Percentiles rank a stretch among this genome's conserved stretches.
phyloP scores from a whole-genome alignment of 2,888 invertebrate genomes.

The Cabera pusaria region DNA sequence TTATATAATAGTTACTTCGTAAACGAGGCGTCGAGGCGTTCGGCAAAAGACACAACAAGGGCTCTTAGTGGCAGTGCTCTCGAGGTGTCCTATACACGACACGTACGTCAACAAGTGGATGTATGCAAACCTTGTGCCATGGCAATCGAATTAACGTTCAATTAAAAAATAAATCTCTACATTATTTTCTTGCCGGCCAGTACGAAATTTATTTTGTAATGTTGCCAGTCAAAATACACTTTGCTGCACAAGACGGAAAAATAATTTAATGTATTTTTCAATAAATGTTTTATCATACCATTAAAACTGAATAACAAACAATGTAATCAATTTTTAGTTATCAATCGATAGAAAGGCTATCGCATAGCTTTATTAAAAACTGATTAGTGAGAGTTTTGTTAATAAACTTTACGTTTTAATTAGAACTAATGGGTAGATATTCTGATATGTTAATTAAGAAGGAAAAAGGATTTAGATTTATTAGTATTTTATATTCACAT shows the following conservation, averaged over 20 bases:
- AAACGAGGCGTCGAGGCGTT: conserved; percentile 45
- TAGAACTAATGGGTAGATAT: conserved; percentile 22
- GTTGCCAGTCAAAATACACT: no score
- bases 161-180: conserved; percentile 9
- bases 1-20: no score
- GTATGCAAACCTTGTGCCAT: conserved; percentile 32
- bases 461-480: conserved; percentile 9
- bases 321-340: conserved; percentile 35
- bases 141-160: conserved; percentile 3
- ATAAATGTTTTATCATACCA: no score
- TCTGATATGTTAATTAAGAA: conserved; percentile 7
- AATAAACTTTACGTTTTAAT: conserved; percentile 25
- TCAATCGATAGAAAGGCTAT: conserved; percentile 55
- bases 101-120: conserved; percentile 69
- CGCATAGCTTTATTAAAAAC: conserved; percentile 53
- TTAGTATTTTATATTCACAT: not conserved
- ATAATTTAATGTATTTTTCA: no score
- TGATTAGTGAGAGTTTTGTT: conserved; percentile 24
- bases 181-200: not conserved
- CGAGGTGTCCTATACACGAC: conserved; percentile 46
- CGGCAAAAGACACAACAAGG: conserved; percentile 60
- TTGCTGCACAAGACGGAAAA: no score
- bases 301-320: no score
- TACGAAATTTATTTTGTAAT: not conserved
- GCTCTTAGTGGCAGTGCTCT: conserved; percentile 64